These are phyloP conservation scores for Kryptolebias marmoratus DNA, from an alignment of 2,113 vertebrate species.

Conservation along the genomic window DNA sequence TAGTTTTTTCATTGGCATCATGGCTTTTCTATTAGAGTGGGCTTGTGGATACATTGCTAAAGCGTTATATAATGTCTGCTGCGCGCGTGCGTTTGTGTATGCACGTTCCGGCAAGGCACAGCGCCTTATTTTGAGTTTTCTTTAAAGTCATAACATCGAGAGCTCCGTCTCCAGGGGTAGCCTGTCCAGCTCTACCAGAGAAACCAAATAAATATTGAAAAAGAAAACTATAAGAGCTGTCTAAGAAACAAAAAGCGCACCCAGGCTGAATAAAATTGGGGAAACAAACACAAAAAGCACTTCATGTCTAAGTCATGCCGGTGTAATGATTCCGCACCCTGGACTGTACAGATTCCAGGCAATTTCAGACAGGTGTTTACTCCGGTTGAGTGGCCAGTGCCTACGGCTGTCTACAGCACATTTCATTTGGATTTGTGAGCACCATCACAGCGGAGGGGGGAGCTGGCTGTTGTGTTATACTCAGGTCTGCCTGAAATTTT, in stretches of 20 bases:
- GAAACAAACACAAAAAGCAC: slow-evolving; percentile 28
- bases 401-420: slow-evolving; percentile 46
- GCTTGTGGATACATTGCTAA: slow-evolving; percentile 46
- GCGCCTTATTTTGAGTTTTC: slow-evolving; percentile 30
- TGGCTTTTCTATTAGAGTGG: slow-evolving; percentile 44
- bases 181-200: slow-evolving; percentile 33
- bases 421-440: slow-evolving; percentile 61
- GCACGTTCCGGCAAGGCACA: slow-evolving; percentile 22
- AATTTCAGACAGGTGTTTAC: slow-evolving; percentile 67
- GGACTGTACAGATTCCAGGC: slow-evolving; percentile 44
- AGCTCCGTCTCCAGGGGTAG: slow-evolving; percentile 45
- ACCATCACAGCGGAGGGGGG: slow-evolving; percentile 9
- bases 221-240: slow-evolving; percentile 21
- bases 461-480: slow-evolving; percentile 19
- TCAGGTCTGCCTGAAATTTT: slow-evolving; percentile 44
- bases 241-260: slow-evolving; percentile 28
- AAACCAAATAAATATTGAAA: slow-evolving; percentile 30
- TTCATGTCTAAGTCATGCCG: slow-evolving; percentile 48
- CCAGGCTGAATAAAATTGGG: slow-evolving; percentile 59
- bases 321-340: slow-evolving; percentile 45
- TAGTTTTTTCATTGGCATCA: slow-evolving; percentile 59
- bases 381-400: slow-evolving; percentile 42
- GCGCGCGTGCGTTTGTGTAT: slow-evolving; percentile 12
- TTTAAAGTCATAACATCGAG: slow-evolving; percentile 44
- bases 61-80: slow-evolving; percentile 36